A percentile compares a stretch with the other conserved stretches of the same genome.
Evolutionary conservation across 2,888 invertebrate species (phyloP).

Genomic region (Pseudococcus longispinus): DNA sequence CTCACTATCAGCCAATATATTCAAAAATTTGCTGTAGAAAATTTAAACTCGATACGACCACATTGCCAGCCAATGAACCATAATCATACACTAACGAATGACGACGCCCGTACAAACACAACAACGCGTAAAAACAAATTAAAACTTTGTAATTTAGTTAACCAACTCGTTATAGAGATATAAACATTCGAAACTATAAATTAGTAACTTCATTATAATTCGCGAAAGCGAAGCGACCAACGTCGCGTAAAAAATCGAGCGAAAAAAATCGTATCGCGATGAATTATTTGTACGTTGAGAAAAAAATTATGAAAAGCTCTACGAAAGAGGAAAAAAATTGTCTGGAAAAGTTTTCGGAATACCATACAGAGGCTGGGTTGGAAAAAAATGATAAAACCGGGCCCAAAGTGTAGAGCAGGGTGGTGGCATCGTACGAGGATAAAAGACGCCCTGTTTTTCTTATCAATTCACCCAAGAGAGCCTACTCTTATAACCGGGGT

Average conservation of each 20-base stretch:
- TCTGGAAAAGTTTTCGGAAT: not conserved
- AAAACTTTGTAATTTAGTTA: conserved; percentile 27
- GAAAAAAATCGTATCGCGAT: not conserved
- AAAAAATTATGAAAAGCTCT: not conserved
- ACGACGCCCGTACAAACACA: not conserved
- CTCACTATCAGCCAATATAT: too few relatives aligned
- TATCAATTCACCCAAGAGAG: not conserved
- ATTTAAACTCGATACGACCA: not conserved
- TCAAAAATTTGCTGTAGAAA: not conserved
- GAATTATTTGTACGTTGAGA: not conserved
- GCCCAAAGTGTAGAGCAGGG: not conserved
- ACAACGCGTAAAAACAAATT: not conserved
- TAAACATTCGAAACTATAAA: not conserved
- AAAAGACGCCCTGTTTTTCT: not conserved
- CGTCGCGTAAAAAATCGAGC: not conserved
- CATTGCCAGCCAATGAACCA: not conserved
- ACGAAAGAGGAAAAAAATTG: not conserved
- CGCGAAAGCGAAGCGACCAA: not conserved
- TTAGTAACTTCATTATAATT: conserved; percentile 7
- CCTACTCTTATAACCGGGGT: not conserved
- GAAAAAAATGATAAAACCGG: not conserved
- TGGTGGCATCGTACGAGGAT: not conserved
- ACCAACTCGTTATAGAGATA: not conserved
- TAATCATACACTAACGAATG: not conserved
- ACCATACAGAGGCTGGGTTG: not conserved